These are phyloP conservation scores for Caenorhabditis latens DNA, from an alignment of 1,140 invertebrate species.

Conservation along the genomic window DNA sequence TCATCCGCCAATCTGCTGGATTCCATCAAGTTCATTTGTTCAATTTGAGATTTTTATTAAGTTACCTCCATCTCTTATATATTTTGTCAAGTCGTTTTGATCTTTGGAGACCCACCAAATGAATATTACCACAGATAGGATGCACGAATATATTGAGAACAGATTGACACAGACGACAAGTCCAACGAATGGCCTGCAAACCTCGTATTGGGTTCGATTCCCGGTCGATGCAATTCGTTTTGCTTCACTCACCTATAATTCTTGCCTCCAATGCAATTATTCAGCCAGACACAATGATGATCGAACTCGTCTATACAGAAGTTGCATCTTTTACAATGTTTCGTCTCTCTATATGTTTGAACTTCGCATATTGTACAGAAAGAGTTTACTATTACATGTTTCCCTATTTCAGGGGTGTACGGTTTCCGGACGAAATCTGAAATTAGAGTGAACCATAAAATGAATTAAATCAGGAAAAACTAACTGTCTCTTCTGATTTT, in stretches of 20 bases:
- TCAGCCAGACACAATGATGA: conserved; percentile 65
- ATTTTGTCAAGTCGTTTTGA: background rate
- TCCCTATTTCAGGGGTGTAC: background rate
- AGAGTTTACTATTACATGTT: conserved; percentile 35
- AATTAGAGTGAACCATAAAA: background rate
- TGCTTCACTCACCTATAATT: conserved; percentile 50
- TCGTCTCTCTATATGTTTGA: conserved; percentile 38
- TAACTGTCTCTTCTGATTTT: conserved; percentile 8
- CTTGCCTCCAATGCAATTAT: conserved; percentile 62
- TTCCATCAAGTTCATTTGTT: background rate
- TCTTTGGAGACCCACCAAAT: background rate
- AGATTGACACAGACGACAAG: background rate
- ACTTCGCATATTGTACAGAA: conserved; percentile 49
- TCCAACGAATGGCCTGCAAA: conserved; percentile 23
- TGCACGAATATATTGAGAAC: background rate
- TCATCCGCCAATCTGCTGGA: conserved; percentile 1
- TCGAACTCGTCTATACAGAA: conserved; percentile 61
- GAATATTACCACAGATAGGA: background rate
- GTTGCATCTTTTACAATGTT: conserved; percentile 62
- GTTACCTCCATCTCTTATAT: background rate
- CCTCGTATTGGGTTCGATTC: conserved; percentile 84
- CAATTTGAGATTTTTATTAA: background rate
- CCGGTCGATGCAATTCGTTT: conserved; percentile 80
- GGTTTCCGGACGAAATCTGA: conserved; percentile 1
- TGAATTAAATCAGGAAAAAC: background rate